These are phyloP conservation scores for Leptogaster cylindrica DNA, from an alignment of 2,888 invertebrate genomes.

Conservation along the genomic window DNA sequence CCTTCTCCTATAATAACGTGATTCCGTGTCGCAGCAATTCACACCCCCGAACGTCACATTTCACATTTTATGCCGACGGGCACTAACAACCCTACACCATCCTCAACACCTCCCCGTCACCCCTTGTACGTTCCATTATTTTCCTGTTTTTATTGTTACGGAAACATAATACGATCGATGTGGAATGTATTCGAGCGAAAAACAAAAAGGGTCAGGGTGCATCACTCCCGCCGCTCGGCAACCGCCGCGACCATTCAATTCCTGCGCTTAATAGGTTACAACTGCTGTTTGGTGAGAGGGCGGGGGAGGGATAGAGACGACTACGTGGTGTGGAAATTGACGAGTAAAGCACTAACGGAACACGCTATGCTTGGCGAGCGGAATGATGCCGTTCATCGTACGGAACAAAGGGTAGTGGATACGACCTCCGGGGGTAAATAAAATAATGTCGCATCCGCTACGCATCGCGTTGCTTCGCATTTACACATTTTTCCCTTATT, in stretches of 20 bases:
- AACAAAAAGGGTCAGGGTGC: not conserved
- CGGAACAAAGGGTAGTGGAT: too few species aligned
- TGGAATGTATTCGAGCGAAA: not conserved
- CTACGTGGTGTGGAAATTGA: not conserved
- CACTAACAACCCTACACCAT: not conserved
- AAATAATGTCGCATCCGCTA: conserved; percentile 30
- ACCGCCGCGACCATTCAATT: conserved; percentile 26
- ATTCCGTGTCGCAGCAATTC: conserved; percentile 25
- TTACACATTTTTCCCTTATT: conserved; percentile 9
- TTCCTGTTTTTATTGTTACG: conserved; percentile 25
- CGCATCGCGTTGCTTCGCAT: not conserved
- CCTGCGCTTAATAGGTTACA: conserved; percentile 28
- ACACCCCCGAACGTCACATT: conserved; percentile 30
- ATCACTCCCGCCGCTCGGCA: conserved; percentile 14
- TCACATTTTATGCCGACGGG: conserved; percentile 4
- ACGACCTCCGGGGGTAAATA: not conserved
- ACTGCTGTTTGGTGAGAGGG: not conserved
- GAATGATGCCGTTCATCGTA: too few species aligned
- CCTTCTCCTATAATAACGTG: conserved; percentile 32
- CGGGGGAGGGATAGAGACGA: conserved; percentile 8
- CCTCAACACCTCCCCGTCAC: not conserved
- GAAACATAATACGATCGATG: conserved; percentile 5
- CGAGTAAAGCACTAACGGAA: not conserved
- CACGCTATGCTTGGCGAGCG: too few species aligned
- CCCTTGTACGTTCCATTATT: not conserved